These are phyloP conservation scores for Lycocerus yunnanus DNA, from an alignment of 2,888 invertebrate species.

Conservation along the genomic window DNA sequence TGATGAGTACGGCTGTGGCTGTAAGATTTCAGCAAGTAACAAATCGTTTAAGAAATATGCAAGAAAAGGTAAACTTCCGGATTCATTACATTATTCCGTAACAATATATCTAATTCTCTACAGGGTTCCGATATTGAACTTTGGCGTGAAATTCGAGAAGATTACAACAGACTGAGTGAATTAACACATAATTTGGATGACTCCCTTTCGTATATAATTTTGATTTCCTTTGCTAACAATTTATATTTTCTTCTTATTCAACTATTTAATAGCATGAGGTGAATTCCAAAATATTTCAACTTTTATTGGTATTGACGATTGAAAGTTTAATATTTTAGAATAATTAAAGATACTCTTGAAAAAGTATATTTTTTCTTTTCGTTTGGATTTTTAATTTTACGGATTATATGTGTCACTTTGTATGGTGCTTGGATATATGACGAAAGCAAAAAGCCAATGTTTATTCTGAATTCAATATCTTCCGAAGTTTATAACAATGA, in stretches of 20 bases:
- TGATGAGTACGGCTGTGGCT: slow-evolving; percentile 71
- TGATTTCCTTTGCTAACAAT: slow-evolving; percentile 71
- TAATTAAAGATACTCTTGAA: slow-evolving; percentile 45
- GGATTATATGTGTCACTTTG: slow-evolving; percentile 59
- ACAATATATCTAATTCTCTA: background rate
- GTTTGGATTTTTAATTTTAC: slow-evolving; percentile 63
- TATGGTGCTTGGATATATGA: slow-evolving; percentile 47
- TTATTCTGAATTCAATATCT: slow-evolving; percentile 65
- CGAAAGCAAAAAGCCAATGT: slow-evolving; percentile 48
- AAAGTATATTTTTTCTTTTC: slow-evolving; percentile 68
- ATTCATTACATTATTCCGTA: background rate
- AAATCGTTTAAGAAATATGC: slow-evolving; percentile 12
- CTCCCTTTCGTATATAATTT: slow-evolving; percentile 65
- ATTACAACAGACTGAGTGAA: slow-evolving; percentile 66
- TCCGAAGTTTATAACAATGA: slow-evolving; percentile 66
- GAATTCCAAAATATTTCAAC: background rate
- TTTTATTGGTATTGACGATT: background rate
- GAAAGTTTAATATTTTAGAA: background rate
- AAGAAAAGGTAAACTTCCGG: background rate
- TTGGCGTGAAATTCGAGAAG: slow-evolving; percentile 68
- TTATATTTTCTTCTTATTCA: slow-evolving; percentile 74
- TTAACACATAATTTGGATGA: slow-evolving; percentile 65
- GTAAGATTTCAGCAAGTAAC: slow-evolving; percentile 64
- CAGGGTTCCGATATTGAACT: background rate
- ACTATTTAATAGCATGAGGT: slow-evolving; percentile 66